Evolutionary conservation across 2,113 vertebrate species (phyloP).

Genomic region (Aldabrachelys gigantea): DNA sequence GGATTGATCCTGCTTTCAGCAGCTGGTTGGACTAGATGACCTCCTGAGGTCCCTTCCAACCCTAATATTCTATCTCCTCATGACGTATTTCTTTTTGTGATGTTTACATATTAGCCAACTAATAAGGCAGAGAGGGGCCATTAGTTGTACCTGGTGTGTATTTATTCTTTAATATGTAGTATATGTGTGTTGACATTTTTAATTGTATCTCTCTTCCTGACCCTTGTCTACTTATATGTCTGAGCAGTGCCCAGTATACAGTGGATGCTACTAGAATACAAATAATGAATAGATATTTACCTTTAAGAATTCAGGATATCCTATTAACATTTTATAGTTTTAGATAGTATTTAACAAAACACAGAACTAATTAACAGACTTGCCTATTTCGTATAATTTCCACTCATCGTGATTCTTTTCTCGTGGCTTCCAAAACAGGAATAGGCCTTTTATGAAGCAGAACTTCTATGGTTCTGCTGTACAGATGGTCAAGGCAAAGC

Average conservation of each 20-base stretch:
- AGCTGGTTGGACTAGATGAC: too few species aligned
- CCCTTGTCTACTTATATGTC: neutral
- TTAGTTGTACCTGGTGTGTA: neutral
- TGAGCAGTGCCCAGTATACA: neutral
- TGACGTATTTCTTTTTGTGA: neutral
- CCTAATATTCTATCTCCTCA: too few species aligned
- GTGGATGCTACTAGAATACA: neutral
- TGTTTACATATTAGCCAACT: neutral
- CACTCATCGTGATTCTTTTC: neutral
- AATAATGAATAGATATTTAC: neutral
- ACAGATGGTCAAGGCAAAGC: neutral
- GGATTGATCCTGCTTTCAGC: too few species aligned
- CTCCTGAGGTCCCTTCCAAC: too few species aligned
- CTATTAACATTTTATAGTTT: neutral
- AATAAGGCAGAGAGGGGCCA: neutral
- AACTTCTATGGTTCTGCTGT: neutral
- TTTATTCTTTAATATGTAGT: neutral
- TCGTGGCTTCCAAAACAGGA: neutral
- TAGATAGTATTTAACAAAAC: neutral
- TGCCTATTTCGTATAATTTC: neutral
- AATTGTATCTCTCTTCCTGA: neutral
- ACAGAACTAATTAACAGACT: neutral
- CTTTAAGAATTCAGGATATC: neutral
- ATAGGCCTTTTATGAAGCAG: neutral
- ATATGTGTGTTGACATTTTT: neutral